Percentiles rank a stretch among this genome's conserved stretches.
These are phyloP conservation scores for Acanthosepion pharaonis DNA, from an alignment of 2,888 invertebrate genomes.

Conservation along the genomic window DNA sequence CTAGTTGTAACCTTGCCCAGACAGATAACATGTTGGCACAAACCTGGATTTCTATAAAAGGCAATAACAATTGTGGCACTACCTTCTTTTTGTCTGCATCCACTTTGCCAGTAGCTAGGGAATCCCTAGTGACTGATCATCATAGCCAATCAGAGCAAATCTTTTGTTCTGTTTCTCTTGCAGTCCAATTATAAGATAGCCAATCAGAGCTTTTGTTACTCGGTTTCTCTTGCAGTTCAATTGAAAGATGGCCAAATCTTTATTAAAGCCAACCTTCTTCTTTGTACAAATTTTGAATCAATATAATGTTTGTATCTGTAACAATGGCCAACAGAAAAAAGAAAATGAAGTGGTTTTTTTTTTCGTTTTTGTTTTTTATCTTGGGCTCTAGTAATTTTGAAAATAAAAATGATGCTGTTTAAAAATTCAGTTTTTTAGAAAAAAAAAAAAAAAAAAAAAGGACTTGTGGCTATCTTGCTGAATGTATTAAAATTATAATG, in stretches of 20 bases:
- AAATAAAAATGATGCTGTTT: not conserved
- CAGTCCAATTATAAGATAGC: not conserved
- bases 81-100: not conserved
- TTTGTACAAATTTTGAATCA: not conserved
- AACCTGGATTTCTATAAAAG: not conserved
- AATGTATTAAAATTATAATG: no score
- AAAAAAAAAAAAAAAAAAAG: not conserved
- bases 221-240: not conserved
- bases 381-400: not conserved
- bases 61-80: not conserved
- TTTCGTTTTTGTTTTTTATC: not conserved
- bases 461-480: no score
- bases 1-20: not conserved
- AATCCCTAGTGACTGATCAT: not conserved
- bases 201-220: not conserved
- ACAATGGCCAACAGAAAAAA: not conserved
- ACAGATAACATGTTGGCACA: conserved; percentile 2
- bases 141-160: not conserved
- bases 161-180: not conserved
- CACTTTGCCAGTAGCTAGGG: not conserved
- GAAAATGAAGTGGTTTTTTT: no score
- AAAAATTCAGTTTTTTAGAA: not conserved
- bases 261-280: not conserved
- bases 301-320: not conserved
- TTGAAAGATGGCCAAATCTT: not conserved